Evolutionary conservation across 2,888 invertebrate species (phyloP), one percentile per base, ranked within the genome.

Genomic region (Meiosimyza decipiens): DNA sequence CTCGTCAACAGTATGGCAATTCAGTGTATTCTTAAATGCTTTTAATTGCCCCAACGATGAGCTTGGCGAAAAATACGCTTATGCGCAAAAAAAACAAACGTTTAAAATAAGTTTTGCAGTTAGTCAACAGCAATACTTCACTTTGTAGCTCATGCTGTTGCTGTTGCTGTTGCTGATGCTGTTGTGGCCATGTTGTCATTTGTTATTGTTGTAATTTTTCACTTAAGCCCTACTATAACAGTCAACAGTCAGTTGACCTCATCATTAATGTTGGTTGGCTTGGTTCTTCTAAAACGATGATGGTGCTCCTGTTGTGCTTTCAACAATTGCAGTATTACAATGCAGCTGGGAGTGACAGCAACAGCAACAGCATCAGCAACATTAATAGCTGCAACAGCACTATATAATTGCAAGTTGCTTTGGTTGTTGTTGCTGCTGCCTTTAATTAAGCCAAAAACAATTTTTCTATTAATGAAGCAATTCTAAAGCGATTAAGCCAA

Each of bases 401-500:
- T 64, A 55, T 72, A 71, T 65, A 74, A 13, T 66, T 69, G 49
- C 54, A 52, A 16, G 49, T 63, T 67, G 69, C 28, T 55, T 68
- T 64, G 71, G 60, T 63, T 63, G 52, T 63, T 63, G 52, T 33
- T 47, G 16, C 72, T n/a, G 60, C 55, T 73, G 73, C 69, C 68
- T 76, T 75, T 74, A 73, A 68, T 73, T 67, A 60, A 62, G 33
- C 33, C 67, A 75, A 72, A 72, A 74, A 75, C 77, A 76, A 80
- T 79, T 82, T 82, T 82, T 82, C 82, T 82, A 82, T 83, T 82
- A 82, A 83, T 83, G 81, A 82, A 83, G 83, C 80, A 82, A 83
- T 82, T 82, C 78, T 79, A 79, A 82, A 83, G 78, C 83, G 83
- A 82, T 83, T 82, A 83, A 80, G 81, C 33, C 50, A 55, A 49